Conservation (phyloP, 2,888 invertebrate species). For the Agrenia bidenticulata region DNA sequence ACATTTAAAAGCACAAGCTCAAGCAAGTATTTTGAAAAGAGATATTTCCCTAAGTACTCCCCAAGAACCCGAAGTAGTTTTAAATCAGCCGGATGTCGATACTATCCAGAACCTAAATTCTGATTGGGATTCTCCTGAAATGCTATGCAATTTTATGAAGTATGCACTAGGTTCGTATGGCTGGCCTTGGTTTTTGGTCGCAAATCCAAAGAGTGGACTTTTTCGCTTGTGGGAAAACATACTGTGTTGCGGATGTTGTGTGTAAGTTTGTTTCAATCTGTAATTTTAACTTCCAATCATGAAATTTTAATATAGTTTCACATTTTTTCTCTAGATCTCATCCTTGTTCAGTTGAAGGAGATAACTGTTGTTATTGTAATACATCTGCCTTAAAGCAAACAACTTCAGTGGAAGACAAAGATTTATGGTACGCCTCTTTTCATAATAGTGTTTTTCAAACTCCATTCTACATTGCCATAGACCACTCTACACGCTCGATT, state of each 20-base stretch:
- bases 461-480: conserved; percentile 83
- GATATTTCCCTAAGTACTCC: not conserved
- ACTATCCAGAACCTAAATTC: conserved; percentile 25
- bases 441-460: conserved; percentile 72
- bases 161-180: conserved; percentile 50
- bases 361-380: conserved; percentile 87
- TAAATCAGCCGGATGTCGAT: conserved; percentile 10
- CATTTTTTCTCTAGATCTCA: conserved; percentile 55
- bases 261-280: conserved; percentile 26
- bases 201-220: conserved; percentile 44
- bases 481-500: conserved; percentile 76
- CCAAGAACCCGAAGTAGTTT: conserved; percentile 4
- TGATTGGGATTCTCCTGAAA: conserved; percentile 45
- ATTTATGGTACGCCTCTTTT: conserved; percentile 83
- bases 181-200: conserved; percentile 51
- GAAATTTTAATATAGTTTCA: not conserved
- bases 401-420: conserved; percentile 72
- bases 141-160: conserved; percentile 48
- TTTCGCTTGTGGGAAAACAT: conserved; percentile 48
- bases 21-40: conserved; percentile 19
- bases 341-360: conserved; percentile 70
- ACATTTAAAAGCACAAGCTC: conserved; percentile 68
- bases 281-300: conserved; percentile 4
- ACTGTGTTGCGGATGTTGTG: conserved; percentile 44
- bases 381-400: conserved; percentile 79